These are phyloP conservation scores for Cettia cetti DNA, from an alignment of 2,113 vertebrate species.

Conservation along the genomic window DNA sequence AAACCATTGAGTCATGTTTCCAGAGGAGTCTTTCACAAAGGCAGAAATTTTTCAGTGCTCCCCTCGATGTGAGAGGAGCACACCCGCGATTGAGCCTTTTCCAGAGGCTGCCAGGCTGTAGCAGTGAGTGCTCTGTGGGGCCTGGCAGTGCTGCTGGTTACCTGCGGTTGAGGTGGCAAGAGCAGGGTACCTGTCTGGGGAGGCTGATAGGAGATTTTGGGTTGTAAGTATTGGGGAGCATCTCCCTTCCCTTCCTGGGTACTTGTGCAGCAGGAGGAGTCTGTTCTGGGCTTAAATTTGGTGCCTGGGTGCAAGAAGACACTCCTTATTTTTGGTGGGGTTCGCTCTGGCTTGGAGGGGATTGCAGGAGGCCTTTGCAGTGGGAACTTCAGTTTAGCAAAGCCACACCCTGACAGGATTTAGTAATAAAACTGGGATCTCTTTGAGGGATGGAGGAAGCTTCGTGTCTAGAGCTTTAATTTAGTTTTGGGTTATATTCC, in stretches of 20 bases:
- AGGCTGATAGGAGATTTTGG: neutral
- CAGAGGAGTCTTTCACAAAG: neutral
- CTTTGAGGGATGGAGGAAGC: neutral
- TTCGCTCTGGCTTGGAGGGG: neutral
- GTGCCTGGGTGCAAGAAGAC: neutral
- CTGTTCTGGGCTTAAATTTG: neutral
- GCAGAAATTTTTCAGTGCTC: neutral
- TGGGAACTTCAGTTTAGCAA: neutral
- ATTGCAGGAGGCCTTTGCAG: neutral
- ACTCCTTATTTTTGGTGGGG: neutral
- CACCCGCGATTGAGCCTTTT: rapidly evolving
- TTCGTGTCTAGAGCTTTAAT: neutral
- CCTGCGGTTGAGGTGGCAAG: neutral
- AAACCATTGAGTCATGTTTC: neutral
- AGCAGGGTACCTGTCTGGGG: neutral
- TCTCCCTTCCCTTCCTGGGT: neutral
- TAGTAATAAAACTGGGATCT: neutral
- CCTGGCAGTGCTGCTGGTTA: neutral
- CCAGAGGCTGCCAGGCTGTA: neutral
- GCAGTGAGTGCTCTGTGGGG: neutral
- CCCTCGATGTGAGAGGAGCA: neutral
- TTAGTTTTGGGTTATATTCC: neutral
- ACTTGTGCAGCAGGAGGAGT: neutral
- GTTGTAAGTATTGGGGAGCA: neutral
- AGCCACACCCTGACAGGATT: conserved; percentile 1